Base-by-base conservation (phyloP, 1,140 invertebrate species). In the Lithobius niger region DNA sequence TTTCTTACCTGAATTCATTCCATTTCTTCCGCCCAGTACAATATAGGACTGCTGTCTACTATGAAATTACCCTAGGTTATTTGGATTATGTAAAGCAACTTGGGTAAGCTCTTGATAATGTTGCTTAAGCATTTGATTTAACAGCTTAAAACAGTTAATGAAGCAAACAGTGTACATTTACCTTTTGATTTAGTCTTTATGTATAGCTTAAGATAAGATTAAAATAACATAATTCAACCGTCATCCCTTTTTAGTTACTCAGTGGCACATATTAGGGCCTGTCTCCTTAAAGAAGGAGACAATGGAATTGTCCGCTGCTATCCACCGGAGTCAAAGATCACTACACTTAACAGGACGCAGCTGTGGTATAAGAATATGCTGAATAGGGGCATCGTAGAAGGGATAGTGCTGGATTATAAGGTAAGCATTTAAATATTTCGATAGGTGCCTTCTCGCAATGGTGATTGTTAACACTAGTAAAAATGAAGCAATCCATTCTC, bases 281-380 rank as follows among this genome's bases (percentile, higher is more conserved):
- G 97, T 77, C 97, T 97, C 45, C 97, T 97, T 1, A 97, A 92
- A 28, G 96, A 99, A 79, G 96, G 97, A 47, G 96, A 99, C 71
- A 96, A 99, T 73, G 99, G 99, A 70, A 99, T 99, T 62, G 99
- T 99, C 74, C 96, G 99, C 73, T 99, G 95, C 72, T 97, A 99
- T 81, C 97, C 97, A 43, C 78, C 82, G 55, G 97, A 99, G 74
- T 96, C 99, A 74, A 99, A 97, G 73, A 99, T 99, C 68, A 97
- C 97, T 27, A 99, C 99, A 74, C 96, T 96, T 43, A 99, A 99
- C 74, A 79, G 95, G 69, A 76, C 99, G 60, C 95, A 98, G 62
- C 96, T 99, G 66, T 99, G 97, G 97, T 99, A 99, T 73, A 98
- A 97, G 74, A 99, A 97, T 74, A 99, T 99, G 96, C 77, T 99